A percentile compares a stretch with the other conserved stretches of the same genome.
These are phyloP conservation scores for Ptilodon capucinus DNA, from an alignment of 2,888 invertebrate species.

Conservation along the genomic window DNA sequence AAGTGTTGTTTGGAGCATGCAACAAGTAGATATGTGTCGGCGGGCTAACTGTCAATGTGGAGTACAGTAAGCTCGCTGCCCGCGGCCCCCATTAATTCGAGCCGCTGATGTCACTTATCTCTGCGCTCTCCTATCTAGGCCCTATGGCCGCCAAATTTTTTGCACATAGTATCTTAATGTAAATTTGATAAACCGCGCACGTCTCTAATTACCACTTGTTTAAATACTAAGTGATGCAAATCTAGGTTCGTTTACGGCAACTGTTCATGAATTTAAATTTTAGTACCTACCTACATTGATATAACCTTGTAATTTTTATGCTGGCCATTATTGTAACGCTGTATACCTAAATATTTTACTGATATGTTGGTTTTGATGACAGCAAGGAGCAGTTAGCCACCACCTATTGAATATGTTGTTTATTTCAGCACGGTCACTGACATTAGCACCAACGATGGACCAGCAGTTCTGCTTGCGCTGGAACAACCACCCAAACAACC, in stretches of 20 bases:
- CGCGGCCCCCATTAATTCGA: slow-evolving; percentile 82
- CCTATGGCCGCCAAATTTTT: slow-evolving; percentile 81
- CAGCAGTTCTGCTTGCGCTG: slow-evolving; percentile 96
- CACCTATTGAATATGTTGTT: slow-evolving; percentile 17
- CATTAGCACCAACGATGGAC: slow-evolving; percentile 85
- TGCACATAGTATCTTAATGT: slow-evolving; percentile 73
- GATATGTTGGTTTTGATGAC: slow-evolving; percentile 11
- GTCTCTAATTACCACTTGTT: slow-evolving; percentile 71
- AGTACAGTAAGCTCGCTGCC: slow-evolving; percentile 81
- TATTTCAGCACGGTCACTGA: slow-evolving; percentile 81
- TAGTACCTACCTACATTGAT: slow-evolving; percentile 36
- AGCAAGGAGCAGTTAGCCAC: slow-evolving; percentile 8
- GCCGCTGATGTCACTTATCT: slow-evolving; percentile 83
- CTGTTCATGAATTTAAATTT: slow-evolving; percentile 42
- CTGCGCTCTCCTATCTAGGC: slow-evolving; percentile 80
- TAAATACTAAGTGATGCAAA: slow-evolving; percentile 61
- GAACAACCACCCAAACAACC: slow-evolving; percentile 96
- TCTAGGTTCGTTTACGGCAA: slow-evolving; percentile 54
- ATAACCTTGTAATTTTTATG: slow-evolving; percentile 38
- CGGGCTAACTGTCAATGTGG: slow-evolving; percentile 82
- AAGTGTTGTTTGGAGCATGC: slow-evolving; percentile 78
- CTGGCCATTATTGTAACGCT: background rate
- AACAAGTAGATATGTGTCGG: slow-evolving; percentile 83
- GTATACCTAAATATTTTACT: slow-evolving; percentile 2
- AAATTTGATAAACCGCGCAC: slow-evolving; percentile 72